Conservation (phyloP, 2,113 vertebrate species). For the Hyperoodon ampullatus region DNA sequence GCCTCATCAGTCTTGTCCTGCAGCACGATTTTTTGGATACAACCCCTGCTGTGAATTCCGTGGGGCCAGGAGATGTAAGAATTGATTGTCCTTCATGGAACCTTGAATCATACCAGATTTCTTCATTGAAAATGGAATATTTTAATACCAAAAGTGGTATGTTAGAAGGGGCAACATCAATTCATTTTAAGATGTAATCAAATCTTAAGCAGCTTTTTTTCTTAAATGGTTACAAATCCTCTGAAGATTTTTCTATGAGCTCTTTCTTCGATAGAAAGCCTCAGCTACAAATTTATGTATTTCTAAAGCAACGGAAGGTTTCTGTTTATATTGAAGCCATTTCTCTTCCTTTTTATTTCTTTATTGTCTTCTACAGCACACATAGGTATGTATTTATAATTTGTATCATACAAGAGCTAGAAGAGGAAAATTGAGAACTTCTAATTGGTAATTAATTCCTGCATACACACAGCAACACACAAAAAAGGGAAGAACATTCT, state of each 20-base stretch:
- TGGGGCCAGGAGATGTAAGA: rapidly evolving
- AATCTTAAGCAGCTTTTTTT: background rate
- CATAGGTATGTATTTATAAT: rapidly evolving
- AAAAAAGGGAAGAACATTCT: background rate
- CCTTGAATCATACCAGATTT: background rate
- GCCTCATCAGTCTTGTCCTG: rapidly evolving
- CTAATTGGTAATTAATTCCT: background rate
- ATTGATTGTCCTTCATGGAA: background rate
- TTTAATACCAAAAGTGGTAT: background rate
- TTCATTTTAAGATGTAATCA: too few species aligned
- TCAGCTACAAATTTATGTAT: background rate
- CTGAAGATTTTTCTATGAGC: background rate
- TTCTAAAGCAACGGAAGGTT: background rate
- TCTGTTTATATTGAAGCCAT: too few species aligned
- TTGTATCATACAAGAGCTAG: background rate
- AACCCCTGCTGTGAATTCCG: background rate
- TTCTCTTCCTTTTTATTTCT: rapidly evolving
- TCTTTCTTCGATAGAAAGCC: background rate
- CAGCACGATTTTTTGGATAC: too few species aligned
- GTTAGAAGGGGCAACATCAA: rapidly evolving
- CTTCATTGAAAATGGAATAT: background rate
- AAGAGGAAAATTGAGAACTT: background rate
- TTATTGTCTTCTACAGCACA: background rate
- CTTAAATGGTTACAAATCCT: background rate
- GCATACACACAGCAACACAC: background rate